phyloP scores from a whole-genome alignment of 2,113 vertebrate genomes.

The Pterocles gutturalis region DNA sequence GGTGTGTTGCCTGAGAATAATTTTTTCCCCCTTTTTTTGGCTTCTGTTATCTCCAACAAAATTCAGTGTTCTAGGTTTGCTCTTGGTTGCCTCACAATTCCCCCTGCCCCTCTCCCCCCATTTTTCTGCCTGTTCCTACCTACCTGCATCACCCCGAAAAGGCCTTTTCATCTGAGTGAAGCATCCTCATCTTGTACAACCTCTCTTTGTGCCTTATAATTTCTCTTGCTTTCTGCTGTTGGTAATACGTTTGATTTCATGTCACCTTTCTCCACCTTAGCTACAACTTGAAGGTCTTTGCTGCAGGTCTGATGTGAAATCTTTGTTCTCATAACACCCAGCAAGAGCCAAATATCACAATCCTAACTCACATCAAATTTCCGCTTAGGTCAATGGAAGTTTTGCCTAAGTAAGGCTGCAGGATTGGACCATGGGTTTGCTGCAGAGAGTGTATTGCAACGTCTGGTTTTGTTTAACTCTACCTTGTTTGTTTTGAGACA shows the following conservation, averaged over 20 bases:
- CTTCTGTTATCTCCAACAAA: not conserved
- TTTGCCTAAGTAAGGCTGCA: not conserved
- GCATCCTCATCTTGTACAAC: not conserved
- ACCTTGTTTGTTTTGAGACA: not conserved
- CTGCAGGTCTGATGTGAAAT: not conserved
- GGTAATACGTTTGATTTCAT: not conserved
- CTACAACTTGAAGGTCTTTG: not conserved
- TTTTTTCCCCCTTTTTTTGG: not conserved
- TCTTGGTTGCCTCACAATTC: not conserved
- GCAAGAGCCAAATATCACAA: not conserved
- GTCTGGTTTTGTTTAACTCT: not conserved
- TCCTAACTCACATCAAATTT: not conserved
- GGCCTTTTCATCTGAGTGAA: not conserved
- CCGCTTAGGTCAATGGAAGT: not conserved
- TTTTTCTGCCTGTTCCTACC: not conserved
- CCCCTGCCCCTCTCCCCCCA: rapidly evolving
- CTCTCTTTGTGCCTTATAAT: not conserved
- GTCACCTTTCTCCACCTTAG: not conserved
- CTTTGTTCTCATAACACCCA: not conserved
- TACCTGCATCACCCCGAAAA: not conserved
- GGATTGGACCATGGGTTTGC: not conserved
- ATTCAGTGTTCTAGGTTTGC: not conserved
- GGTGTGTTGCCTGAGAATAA: not conserved
- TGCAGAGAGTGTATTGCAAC: rapidly evolving
- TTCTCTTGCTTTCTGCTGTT: not conserved